Percentiles rank a stretch among this genome's conserved stretches.
Evolutionary conservation across 2,888 invertebrate species (phyloP).

Genomic region (Autographa pulchrina): DNA sequence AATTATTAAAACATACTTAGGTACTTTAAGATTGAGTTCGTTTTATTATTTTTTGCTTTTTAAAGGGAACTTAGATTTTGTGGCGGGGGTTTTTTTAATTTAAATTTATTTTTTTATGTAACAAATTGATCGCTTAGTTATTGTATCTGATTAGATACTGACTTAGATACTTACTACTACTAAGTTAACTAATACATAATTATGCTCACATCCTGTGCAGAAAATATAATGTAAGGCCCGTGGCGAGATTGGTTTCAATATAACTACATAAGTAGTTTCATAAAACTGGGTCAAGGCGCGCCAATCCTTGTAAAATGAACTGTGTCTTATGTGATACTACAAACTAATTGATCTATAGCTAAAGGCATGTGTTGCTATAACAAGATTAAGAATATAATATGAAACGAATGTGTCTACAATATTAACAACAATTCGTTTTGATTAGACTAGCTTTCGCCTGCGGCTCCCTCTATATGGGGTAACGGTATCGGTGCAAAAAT

Average conservation of each 20-base stretch:
- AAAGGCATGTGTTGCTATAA: not conserved
- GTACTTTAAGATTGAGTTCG: too few species aligned
- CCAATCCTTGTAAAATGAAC: conserved; percentile 40
- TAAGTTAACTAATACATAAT: conserved; percentile 17
- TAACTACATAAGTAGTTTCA: not conserved
- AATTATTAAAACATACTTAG: too few species aligned
- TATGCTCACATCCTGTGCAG: conserved; percentile 48
- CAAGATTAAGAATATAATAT: not conserved
- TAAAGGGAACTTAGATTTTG: too few species aligned
- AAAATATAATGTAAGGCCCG: conserved; percentile 12
- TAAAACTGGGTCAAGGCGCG: conserved; percentile 43
- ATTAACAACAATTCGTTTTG: too few species aligned
- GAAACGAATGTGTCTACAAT: too few species aligned
- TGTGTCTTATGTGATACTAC: conserved; percentile 12
- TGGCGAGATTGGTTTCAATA: not conserved
- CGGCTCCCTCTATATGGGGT: too few species aligned
- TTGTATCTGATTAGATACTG: not conserved
- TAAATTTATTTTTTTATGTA: too few species aligned
- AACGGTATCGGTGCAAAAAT: too few species aligned
- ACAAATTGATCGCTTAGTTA: not conserved
- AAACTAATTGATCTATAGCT: conserved; percentile 2
- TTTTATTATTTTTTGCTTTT: too few species aligned
- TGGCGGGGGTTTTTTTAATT: too few species aligned
- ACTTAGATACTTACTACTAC: not conserved
- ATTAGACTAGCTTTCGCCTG: too few species aligned